Conservation (phyloP, 2,113 vertebrate species). For the Abramis brama region DNA sequence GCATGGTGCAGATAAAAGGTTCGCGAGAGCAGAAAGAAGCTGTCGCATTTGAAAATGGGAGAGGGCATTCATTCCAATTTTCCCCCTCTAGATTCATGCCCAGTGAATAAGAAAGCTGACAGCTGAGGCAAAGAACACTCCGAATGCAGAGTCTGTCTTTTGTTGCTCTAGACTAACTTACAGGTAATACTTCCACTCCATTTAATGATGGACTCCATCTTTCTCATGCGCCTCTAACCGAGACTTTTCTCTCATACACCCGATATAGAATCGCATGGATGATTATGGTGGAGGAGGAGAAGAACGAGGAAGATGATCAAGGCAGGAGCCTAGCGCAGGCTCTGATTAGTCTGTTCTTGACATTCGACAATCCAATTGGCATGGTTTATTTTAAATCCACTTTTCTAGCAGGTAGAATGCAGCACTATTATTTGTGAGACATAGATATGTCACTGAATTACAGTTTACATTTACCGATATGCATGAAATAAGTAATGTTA, state of each 20-base stretch:
- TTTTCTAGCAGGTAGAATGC: too few species aligned
- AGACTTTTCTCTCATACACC: background rate
- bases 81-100: slow-evolving; percentile 48
- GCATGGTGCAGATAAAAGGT: slow-evolving; percentile 47
- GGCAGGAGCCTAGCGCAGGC: slow-evolving; percentile 22
- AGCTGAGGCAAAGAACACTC: slow-evolving; percentile 39
- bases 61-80: slow-evolving; percentile 54
- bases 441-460: too few species aligned
- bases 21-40: slow-evolving; percentile 36
- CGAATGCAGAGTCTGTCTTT: slow-evolving; percentile 24
- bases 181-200: slow-evolving; percentile 51
- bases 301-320: slow-evolving; percentile 27
- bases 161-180: slow-evolving; percentile 46
- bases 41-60: slow-evolving; percentile 49
- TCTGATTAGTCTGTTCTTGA: slow-evolving; percentile 51
- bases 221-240: slow-evolving; percentile 33
- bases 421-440: background rate
- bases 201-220: slow-evolving; percentile 56
- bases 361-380: slow-evolving; percentile 46
- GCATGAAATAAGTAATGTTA: too few species aligned
- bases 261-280: slow-evolving; percentile 17
- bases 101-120: slow-evolving; percentile 46
- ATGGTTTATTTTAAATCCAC: slow-evolving; percentile 45
- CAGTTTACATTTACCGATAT: too few species aligned
- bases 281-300: slow-evolving; percentile 22